phyloP scores from a whole-genome alignment of 2,797 vertebrate species.

The Macropodus opercularis region DNA sequence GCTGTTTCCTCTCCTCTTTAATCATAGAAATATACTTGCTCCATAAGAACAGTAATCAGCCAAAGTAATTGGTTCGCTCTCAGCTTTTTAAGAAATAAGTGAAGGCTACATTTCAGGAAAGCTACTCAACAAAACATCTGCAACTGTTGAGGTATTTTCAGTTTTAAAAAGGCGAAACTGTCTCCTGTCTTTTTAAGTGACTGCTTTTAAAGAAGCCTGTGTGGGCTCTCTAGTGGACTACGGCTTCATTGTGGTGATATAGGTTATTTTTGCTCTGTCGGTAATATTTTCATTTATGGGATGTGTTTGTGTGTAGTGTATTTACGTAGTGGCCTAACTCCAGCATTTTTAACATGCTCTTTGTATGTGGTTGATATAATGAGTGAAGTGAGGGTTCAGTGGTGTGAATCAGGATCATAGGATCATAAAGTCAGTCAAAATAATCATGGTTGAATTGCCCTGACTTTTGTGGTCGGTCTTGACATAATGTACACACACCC shows the following conservation, averaged over 20 bases:
- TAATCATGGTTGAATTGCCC: slow-evolving; percentile 52
- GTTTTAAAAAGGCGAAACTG: neutral
- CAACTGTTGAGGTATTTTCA: neutral
- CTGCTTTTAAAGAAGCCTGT: neutral
- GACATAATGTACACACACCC: neutral
- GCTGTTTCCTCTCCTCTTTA: slow-evolving; percentile 73
- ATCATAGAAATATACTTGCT: slow-evolving; percentile 54
- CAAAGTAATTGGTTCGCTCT: slow-evolving; percentile 40
- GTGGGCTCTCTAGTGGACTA: neutral
- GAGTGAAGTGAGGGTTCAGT: too few species aligned
- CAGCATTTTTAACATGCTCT: too few species aligned
- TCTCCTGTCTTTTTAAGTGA: neutral
- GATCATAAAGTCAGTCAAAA: slow-evolving; percentile 42
- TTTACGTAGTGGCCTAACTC: too few species aligned
- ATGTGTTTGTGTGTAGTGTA: neutral
- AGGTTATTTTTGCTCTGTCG: neutral
- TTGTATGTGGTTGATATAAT: too few species aligned
- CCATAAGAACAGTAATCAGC: slow-evolving; percentile 50
- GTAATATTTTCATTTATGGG: neutral
- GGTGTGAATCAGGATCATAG: slow-evolving; percentile 44
- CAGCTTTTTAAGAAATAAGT: slow-evolving; percentile 31
- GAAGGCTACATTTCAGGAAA: slow-evolving; percentile 2
- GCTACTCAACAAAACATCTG: neutral
- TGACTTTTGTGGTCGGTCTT: slow-evolving; percentile 13
- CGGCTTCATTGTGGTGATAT: neutral